These are phyloP conservation scores for Anser brachyrhynchus DNA, from an alignment of 2,113 vertebrate genomes.

Conservation along the genomic window DNA sequence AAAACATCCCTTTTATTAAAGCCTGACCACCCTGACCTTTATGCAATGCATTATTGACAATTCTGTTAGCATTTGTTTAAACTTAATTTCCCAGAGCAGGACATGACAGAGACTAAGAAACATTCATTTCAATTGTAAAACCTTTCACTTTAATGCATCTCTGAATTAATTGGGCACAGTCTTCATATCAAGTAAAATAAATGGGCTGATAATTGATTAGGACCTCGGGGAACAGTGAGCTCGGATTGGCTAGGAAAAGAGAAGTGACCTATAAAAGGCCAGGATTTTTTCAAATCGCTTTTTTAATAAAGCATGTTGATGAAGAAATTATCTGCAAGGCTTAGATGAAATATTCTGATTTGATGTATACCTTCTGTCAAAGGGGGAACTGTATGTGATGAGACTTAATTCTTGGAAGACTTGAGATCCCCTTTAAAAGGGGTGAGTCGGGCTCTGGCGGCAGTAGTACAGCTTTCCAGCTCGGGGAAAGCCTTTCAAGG, in stretches of 20 bases:
- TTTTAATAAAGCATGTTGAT: conserved; percentile 60
- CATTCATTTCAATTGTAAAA: conserved; percentile 77
- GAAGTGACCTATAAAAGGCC: conserved; percentile 62
- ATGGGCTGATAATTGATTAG: conserved; percentile 72
- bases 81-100: conserved; percentile 78
- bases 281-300: conserved; percentile 47
- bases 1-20: conserved; percentile 70
- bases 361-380: conserved; percentile 49
- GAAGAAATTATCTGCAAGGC: conserved; percentile 63
- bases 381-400: conserved; percentile 25
- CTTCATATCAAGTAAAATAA: conserved; percentile 72
- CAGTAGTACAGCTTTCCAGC: not conserved
- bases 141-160: conserved; percentile 74
- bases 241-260: conserved; percentile 72
- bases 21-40: conserved; percentile 76
- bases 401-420: conserved; percentile 40
- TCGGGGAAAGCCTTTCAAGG: not conserved
- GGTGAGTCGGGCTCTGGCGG: not conserved
- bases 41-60: conserved; percentile 78
- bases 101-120: conserved; percentile 77
- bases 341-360: conserved; percentile 52
- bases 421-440: not conserved
- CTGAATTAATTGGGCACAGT: conserved; percentile 73
- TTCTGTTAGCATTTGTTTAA: conserved; percentile 78
- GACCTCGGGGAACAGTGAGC: conserved; percentile 50